Conservation (phyloP, 2,113 vertebrate species). For the Cyrtonyx montezumae region DNA sequence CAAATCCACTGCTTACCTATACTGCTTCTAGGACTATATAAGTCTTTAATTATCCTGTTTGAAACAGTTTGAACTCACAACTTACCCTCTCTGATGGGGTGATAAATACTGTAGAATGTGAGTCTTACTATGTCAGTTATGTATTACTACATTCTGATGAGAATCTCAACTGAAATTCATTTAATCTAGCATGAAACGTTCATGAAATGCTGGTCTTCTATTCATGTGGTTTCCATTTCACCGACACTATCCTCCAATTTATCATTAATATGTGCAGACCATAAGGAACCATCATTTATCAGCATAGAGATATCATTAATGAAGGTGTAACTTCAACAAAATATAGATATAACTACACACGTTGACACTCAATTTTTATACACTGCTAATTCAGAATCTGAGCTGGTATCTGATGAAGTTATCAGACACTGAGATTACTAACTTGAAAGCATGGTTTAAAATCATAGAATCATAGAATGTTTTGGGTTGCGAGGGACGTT, state of each 20-base stretch:
- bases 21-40: neutral
- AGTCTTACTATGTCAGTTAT: neutral
- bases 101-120: neutral
- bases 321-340: neutral
- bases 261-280: neutral
- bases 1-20: neutral
- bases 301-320: neutral
- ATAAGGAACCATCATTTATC: neutral
- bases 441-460: neutral
- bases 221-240: neutral
- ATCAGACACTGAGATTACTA: neutral
- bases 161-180: neutral
- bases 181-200: neutral
- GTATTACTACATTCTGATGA: neutral
- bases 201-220: neutral
- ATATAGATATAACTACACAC: neutral
- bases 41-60: no score
- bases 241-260: neutral
- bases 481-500: no score
- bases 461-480: no score
- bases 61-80: neutral
- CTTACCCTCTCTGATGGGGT: neutral
- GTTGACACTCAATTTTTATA: neutral
- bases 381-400: neutral
- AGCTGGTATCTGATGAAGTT: neutral